Percentiles rank a stretch among this genome's conserved stretches.
phyloP scores from a whole-genome alignment of 2,888 invertebrate genomes.

The Melolontha melolontha region DNA sequence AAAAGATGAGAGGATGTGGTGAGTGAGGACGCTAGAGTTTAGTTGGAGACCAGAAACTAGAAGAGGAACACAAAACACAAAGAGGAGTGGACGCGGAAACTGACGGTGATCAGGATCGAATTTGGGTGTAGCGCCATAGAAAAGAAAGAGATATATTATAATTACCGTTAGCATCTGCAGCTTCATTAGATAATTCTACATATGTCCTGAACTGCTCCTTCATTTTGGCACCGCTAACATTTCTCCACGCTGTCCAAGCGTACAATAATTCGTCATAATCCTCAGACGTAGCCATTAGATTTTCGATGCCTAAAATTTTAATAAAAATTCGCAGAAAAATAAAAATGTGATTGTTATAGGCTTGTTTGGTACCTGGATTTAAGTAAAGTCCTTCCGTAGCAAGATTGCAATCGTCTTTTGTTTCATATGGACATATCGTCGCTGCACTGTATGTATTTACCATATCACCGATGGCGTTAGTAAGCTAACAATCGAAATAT shows the following conservation, averaged over 20 bases:
- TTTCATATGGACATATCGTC: constrained; percentile 63
- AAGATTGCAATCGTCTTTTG: constrained; percentile 60
- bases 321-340: too few relatives aligned
- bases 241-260: constrained; percentile 76
- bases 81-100: too few relatives aligned
- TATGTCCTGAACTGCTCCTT: constrained; percentile 72
- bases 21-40: too few relatives aligned
- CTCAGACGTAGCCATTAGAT: constrained; percentile 64
- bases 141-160: too few relatives aligned
- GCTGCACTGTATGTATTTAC: constrained; percentile 63
- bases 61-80: too few relatives aligned
- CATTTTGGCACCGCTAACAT: constrained; percentile 73
- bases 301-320: constrained; percentile 59
- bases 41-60: too few relatives aligned
- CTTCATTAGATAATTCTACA: constrained; percentile 73
- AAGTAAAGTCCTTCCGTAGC: constrained; percentile 56
- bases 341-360: too few relatives aligned
- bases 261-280: constrained; percentile 73
- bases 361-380: constrained; percentile 59
- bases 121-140: too few relatives aligned
- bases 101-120: too few relatives aligned
- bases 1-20: too few relatives aligned
- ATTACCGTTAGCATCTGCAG: constrained; percentile 68
- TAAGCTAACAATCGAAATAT: constrained; percentile 50
- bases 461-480: constrained; percentile 52